Conservation (phyloP, 2,888 invertebrate species). For the Eubasilissa splendida region DNA sequence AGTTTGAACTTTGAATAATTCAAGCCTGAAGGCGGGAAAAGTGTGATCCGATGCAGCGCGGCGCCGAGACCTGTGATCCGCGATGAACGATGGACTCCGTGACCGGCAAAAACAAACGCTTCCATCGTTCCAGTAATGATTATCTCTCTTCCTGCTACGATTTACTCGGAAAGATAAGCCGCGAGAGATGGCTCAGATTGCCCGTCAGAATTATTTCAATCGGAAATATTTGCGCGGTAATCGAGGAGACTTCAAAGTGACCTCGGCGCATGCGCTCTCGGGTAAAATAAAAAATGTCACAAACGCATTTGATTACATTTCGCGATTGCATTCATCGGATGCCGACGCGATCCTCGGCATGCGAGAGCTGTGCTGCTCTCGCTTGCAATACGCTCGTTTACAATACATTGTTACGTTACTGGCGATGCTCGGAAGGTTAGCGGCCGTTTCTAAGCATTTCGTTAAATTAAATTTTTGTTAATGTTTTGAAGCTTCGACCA, state of each 20-base stretch:
- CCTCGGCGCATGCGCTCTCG: slow-evolving; percentile 16
- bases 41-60: neutral
- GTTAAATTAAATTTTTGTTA: too few species aligned
- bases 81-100: slow-evolving; percentile 12
- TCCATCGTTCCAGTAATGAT: neutral
- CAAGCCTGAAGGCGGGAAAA: neutral
- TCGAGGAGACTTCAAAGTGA: slow-evolving; percentile 11
- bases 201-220: slow-evolving; percentile 16
- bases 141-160: slow-evolving; percentile 9
- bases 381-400: too few species aligned
- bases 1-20: neutral
- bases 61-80: neutral
- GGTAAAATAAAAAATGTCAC: slow-evolving; percentile 15
- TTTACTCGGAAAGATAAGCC: slow-evolving; percentile 2
- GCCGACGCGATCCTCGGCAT: neutral
- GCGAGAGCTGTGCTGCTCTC: neutral
- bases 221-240: neutral
- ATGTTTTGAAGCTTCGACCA: too few species aligned
- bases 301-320: slow-evolving; percentile 21
- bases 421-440: too few species aligned
- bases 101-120: neutral
- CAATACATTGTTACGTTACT: too few species aligned
- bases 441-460: too few species aligned
- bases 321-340: slow-evolving; percentile 7
- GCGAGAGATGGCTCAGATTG: neutral